Evolutionary conservation across 2,797 vertebrate species (phyloP), one percentile per base, ranked within the genome.

Genomic region (Poeciliopsis paucimaculata): DNA sequence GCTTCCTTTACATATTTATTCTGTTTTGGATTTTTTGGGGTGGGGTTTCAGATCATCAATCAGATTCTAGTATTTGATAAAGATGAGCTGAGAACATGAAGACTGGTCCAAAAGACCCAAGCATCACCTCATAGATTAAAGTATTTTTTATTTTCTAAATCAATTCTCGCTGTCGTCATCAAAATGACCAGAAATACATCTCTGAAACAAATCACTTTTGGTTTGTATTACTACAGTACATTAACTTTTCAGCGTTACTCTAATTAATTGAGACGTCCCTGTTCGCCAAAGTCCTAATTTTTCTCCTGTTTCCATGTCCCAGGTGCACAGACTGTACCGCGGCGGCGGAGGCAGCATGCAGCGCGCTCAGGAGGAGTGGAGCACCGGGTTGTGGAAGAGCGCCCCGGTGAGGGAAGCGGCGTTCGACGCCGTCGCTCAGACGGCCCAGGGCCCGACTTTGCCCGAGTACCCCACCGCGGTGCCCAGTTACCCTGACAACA

Each of bases 351-450:
- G 98, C n/a, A 99, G 97, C 86, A 89, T 99, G 77, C 90, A 96
- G 90, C 97, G 96, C 43, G 98, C 98, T 11, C 97, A 98, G 91
- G 96, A 98, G 0, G 98, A 99, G 91, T 99, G 98, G 98, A 96
- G 91, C 89, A 94, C 93, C 0, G 98, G 98, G 0, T 0, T 90
- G 0, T 99, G 98, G 98, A 97, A 96, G 87, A 96, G 93, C 5
- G 96, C 98, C 0, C 94, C 97, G 0, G 95, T 95, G 49, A 96
- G 96, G 75, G 96, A 98, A 75, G 97, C 96, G 0, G 97, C 96
- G 62, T 97, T 96, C 83, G 97, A 93, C 75, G 96, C 96, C 28
- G 94, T 97, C 7, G 92, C 96, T 0, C 97, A 97, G 79, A 87
- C 80, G 0, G 90, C 90, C 20, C 94, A 95, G 23, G 96, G 96